Evolutionary conservation across 2,113 vertebrate genomes (phyloP).

Genomic region (Gila orcuttii): DNA sequence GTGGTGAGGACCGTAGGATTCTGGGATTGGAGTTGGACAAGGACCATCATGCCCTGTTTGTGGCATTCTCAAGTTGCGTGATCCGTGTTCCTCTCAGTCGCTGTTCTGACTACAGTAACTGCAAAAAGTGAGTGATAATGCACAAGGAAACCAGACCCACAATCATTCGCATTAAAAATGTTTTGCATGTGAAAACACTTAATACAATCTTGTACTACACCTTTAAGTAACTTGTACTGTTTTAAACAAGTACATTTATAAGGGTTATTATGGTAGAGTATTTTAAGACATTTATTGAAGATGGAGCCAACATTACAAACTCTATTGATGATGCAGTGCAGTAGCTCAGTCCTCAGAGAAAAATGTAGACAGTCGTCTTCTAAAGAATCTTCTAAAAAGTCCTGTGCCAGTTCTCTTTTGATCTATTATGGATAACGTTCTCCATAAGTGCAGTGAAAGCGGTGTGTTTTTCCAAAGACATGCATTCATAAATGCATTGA

Average conservation of each 20-base stretch:
- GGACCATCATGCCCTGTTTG: constrained; percentile 84
- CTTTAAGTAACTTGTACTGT: background rate
- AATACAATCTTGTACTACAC: background rate
- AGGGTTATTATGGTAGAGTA: background rate
- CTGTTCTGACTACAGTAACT: constrained; percentile 78
- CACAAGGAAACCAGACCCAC: background rate
- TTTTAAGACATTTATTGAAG: constrained; percentile 16
- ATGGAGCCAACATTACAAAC: background rate
- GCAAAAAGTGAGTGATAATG: constrained; percentile 79
- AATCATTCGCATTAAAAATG: background rate
- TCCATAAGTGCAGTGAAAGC: constrained; percentile 14
- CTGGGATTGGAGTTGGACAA: constrained; percentile 85
- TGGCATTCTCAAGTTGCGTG: constrained; percentile 87
- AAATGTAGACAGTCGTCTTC: constrained; percentile 1
- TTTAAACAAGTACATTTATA: background rate
- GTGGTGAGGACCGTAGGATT: constrained; percentile 77
- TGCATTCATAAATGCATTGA: constrained; percentile 41
- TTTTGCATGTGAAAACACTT: background rate
- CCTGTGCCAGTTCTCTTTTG: constrained; percentile 11
- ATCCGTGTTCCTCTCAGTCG: constrained; percentile 84
- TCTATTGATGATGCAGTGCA: constrained; percentile 12
- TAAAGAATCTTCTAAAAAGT: constrained; percentile 32
- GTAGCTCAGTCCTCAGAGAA: background rate
- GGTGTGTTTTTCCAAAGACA: constrained; percentile 40
- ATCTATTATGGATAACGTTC: constrained; percentile 41